Evolutionary conservation across 1,140 invertebrate genomes (phyloP), one percentile per base, ranked within the genome.

Genomic region (Pissodes strobi): DNA sequence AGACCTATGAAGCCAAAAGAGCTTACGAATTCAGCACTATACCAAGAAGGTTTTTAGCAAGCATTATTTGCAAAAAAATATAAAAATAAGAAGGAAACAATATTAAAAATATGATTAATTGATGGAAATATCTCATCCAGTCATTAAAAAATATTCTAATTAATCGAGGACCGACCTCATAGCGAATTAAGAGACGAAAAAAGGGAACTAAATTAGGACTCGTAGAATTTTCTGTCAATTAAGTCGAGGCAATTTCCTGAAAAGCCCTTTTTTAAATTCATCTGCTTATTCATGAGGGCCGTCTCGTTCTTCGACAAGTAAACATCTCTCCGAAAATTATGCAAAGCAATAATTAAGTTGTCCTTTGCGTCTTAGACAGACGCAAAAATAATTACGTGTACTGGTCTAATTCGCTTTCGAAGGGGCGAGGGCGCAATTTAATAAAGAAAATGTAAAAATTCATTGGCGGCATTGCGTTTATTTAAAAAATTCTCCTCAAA

Each of bases 361-460:
- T 64, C 51, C 48, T 64, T 64, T 57, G 61, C 51, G 61, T 64
- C 53, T 64, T 39, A 48, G 53, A 64, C 61, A 57, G 61, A 64
- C 61, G 51, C 61, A 56, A 64, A 64, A 64, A 64, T 64, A 64
- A 64, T 64, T 64, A 64, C 51, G 52, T 34, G 45, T 49, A 56
- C 51, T 52, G 61, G 51, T 46, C 61, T 55, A 61, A 61, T 61
- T 61, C 49, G 9, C 58, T 38, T 39, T 27, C 39, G 4, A 38
- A 57, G 43, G 30, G 51, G 61, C 9, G 61, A 41, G 41, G 61
- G 51, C 34, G 41, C 43, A 45, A 69, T 69, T 71, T 69, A 71
- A 69, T 71, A 71, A 71, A 62, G 68, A 63, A 70, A 72, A 72
- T 70, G 62, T 72, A 68, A 72, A 69, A 72, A 74, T 74, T 72